Evolutionary conservation across 2,888 invertebrate genomes (phyloP), one percentile per base, ranked within the genome.

Genomic region (Hypolimnas misippus): DNA sequence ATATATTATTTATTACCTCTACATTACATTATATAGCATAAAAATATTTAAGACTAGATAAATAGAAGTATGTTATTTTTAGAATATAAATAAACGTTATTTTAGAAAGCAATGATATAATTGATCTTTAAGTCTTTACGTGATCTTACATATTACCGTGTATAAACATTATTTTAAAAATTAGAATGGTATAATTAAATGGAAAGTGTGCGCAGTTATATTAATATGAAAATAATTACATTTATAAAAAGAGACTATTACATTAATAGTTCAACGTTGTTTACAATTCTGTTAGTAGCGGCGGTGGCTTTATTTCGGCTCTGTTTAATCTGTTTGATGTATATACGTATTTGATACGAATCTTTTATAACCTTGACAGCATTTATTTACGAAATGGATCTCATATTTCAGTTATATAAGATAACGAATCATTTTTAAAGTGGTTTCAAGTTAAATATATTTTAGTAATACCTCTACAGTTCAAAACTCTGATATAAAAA

Each of bases 331-430:
- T 21, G 10, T 19, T 19, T 19, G 44, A 44, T 44, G 44, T 44
- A 38, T 1, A 12, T 44, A 19, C 12, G 19, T 19, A 19, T 44
- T 21, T 5, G 19, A 21, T 12, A 19, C 19, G 19, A 12, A 46
- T 46, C 10, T 44, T 21, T 46, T 46, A n/a, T 21, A 46, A 46
- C 19, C 44, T 46, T 46, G 44, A 46, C 12, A n/a, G 19, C 12
- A 21, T 46, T 46, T 12, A 46, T 12, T 12, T 40, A 40, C 40
- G 6, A 17, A 19, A 19, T 12, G 44, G 19, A 21, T 21, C 19
- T 21, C 19, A 12, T 46, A 1, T 4, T 19, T 21, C 44, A 16
- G 12, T 46, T 21, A 12, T 46, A 46, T 6, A 38, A 2, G 21
- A 46, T 46, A 4, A 12, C 1, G 12, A 12, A 3, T 44, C 40